phyloP scores from a whole-genome alignment of 2,113 vertebrate species.

The Sorex fumeus region DNA sequence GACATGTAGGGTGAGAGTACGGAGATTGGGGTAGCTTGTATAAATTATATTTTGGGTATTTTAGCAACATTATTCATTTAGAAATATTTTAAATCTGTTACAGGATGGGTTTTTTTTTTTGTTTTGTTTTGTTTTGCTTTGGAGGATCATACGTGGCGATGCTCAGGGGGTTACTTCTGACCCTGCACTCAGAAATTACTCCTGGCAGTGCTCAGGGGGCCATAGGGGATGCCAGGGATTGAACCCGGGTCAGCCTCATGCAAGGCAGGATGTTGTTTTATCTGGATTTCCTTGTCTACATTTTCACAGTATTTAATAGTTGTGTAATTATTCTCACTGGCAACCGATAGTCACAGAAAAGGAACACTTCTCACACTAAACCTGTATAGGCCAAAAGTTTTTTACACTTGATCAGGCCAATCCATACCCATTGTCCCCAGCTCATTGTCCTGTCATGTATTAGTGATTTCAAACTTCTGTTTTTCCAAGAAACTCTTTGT shows the following conservation, averaged over 20 bases:
- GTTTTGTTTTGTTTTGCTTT: not conserved
- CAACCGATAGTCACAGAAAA: not conserved
- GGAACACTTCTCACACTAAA: not conserved
- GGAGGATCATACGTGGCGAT: too few species aligned
- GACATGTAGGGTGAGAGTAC: not conserved
- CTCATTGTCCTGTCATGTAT: not conserved
- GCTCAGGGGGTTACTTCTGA: too few species aligned
- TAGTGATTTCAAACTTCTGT: not conserved
- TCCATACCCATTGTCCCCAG: not conserved
- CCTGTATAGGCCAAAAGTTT: not conserved
- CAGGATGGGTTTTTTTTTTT: too few species aligned
- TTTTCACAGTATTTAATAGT: not conserved
- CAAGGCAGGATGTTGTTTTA: not conserved
- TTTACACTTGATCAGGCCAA: not conserved
- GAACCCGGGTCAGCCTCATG: too few species aligned
- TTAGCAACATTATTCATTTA: not conserved
- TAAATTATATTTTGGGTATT: conserved; percentile 2
- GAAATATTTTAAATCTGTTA: conserved; percentile 41
- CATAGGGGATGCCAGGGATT: too few species aligned
- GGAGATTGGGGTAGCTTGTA: not conserved
- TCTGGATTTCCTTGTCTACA: not conserved
- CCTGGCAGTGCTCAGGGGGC: too few species aligned
- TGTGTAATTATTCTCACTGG: not conserved
- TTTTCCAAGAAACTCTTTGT: not conserved
- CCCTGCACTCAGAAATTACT: too few species aligned